Conservation (phyloP, 2,113 vertebrate genomes). For the Crotalus tigris region DNA sequence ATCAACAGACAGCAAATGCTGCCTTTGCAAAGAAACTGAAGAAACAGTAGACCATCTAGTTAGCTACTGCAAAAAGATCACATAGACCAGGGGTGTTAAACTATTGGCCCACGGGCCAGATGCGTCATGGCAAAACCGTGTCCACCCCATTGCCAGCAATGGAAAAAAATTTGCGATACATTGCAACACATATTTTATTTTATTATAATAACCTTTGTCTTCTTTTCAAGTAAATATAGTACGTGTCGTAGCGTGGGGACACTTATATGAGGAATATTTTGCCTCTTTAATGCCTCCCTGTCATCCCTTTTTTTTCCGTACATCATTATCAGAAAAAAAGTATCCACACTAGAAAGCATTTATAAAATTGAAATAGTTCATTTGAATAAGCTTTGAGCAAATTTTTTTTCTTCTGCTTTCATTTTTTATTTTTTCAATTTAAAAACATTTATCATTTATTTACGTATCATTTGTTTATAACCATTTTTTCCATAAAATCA, state of each 20-base stretch:
- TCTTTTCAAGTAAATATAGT: too few species aligned
- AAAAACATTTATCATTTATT: too few species aligned
- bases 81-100: too few species aligned
- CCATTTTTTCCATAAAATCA: too few species aligned
- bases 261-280: background rate
- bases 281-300: background rate
- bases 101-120: too few species aligned
- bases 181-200: too few species aligned
- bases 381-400: background rate
- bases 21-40: background rate
- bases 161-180: too few species aligned
- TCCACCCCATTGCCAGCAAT: too few species aligned
- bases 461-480: too few species aligned
- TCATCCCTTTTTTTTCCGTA: background rate
- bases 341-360: background rate
- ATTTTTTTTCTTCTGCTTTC: background rate
- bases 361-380: background rate
- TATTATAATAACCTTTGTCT: too few species aligned
- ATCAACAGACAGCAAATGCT: background rate
- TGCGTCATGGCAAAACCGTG: too few species aligned
- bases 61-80: background rate
- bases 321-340: background rate
- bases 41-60: background rate
- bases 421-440: background rate
- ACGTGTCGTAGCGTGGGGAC: too few species aligned